Conservation (phyloP, 2,888 invertebrate genomes). For the Lasius fuliginosus region DNA sequence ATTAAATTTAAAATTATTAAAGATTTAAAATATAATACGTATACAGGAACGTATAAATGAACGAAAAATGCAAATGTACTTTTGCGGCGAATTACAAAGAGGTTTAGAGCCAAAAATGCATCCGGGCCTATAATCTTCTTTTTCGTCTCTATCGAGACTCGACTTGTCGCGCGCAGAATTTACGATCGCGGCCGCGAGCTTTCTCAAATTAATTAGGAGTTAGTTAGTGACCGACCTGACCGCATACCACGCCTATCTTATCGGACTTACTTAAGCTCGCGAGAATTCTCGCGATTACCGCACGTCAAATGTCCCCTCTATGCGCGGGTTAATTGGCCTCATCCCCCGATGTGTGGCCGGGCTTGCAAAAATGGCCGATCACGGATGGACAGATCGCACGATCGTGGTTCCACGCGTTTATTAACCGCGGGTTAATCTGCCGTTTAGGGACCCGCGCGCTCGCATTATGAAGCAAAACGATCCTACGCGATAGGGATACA, state of each 20-base stretch:
- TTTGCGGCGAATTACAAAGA: not conserved
- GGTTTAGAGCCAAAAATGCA: not conserved
- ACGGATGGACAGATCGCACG: slow-evolving; percentile 19
- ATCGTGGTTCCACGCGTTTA: slow-evolving; percentile 78
- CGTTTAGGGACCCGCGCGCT: slow-evolving; percentile 78
- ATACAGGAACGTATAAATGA: not conserved
- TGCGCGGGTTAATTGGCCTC: slow-evolving; percentile 48
- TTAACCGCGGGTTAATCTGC: slow-evolving; percentile 84
- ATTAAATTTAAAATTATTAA: not conserved
- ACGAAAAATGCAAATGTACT: not conserved
- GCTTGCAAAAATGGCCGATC: slow-evolving; percentile 9
- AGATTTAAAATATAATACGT: not conserved
- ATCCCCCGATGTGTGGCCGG: slow-evolving; percentile 21
- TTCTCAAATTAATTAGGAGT: slow-evolving; percentile 44
- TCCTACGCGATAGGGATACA: slow-evolving; percentile 84
- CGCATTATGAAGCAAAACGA: slow-evolving; percentile 82
- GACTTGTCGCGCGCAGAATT: slow-evolving; percentile 27
- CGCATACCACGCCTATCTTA: slow-evolving; percentile 47
- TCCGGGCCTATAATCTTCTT: not conserved
- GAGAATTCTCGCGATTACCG: slow-evolving; percentile 53
- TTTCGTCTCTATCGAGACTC: slow-evolving; percentile 1
- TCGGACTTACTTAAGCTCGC: slow-evolving; percentile 39
- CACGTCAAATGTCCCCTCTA: slow-evolving; percentile 41
- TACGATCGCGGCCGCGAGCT: not conserved
- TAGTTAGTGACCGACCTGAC: slow-evolving; percentile 9